Evolutionary conservation across 2,888 invertebrate genomes (phyloP), one percentile per base, ranked within the genome.

Genomic region (Agelastica alni): DNA sequence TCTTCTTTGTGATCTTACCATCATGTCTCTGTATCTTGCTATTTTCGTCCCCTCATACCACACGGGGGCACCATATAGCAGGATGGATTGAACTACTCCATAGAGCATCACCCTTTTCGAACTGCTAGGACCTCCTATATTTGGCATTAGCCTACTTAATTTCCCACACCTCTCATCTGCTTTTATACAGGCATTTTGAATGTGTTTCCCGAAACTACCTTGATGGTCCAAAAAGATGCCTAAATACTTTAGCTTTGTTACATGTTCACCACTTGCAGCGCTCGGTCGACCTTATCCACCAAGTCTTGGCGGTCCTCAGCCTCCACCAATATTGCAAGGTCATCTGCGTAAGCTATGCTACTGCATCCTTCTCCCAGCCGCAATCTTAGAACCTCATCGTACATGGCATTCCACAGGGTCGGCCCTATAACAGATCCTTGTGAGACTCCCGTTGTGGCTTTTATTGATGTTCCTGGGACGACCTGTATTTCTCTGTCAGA

Each of bases 41-140:
- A 44, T 31, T n/a, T n/a, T 26, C 13, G 41, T 32, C 1, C 22
- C 56, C 6, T 14, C 31, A 1, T 22, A 1, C 60, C 60, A 59
- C 9, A 59, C 28, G 1, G 53, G 54, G 7, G 60, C 60, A 1
- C 51, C 60, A 31, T 60, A 62, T 17, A 62, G 20, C 2, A 60
- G 6, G 6, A 52, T 51, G 2, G 57, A 55, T 3, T 54, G 20
- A 2, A 52, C 56, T 10, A 56, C 58, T 2, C 18, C 18, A 13
- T 32, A 42, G 4, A 59, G 28, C 4, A 53, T n/a, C 10, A 20
- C 46, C 13, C 58, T 59, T 13, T 51, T 53, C 0, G n/a, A 7
- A 9, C 26, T 37, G 37, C 46, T 56, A 1, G 58, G 59, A 2
- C 59, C 58, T 13, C 43, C 51, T 6, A 54, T 49, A 6, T 61